Evolutionary conservation across 2,113 vertebrate genomes (phyloP), one percentile per base, ranked within the genome.

Genomic region (Danionella cerebrum): DNA sequence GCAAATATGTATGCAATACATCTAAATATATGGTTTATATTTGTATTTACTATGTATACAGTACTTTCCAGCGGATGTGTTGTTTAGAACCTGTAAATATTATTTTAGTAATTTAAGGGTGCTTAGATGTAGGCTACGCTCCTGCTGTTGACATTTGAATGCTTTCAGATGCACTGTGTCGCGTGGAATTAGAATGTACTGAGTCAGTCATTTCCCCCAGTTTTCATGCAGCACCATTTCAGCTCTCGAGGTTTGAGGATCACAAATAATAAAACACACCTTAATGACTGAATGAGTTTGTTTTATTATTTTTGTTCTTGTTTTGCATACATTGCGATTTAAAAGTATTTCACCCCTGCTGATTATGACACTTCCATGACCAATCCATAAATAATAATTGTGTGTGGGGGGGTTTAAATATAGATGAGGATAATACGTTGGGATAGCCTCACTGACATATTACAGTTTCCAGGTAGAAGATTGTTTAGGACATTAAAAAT

Each of bases 1-100:
- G 52, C 67, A 69, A 60, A 73, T 83, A 82, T 78, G 76, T 84
- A 80, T 82, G 79, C 74, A 79, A 67, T 78, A 73, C 38, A 60
- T 74, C 78, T 82, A 78, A 71, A 83, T 81, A 83, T 82, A 67
- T 48, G 67, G 62, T 81, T 74, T 79, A 82, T 82, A 83, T 81
- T 82, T 87, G 68, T 84, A 81, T 83, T 82, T 71, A 75, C 74
- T 42, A 72, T 66, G 50, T 52, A 27, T 0, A 57, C 9, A 65
- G 9, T 33, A 33, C 29, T 78, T 84, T 80, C 33, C 63, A 80
- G 78, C 57, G 63, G 9, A 75, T 82, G 66, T 78, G 24, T 57
- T 82, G 79, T 83, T 65, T 80, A 81, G 73, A 86, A 71, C 69
- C 42, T 86, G 80, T 84, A 86, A 80, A 86, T 85, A 85, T 75